These are phyloP conservation scores for Danaus melanippus DNA, from an alignment of 1,140 invertebrate species.

Conservation along the genomic window DNA sequence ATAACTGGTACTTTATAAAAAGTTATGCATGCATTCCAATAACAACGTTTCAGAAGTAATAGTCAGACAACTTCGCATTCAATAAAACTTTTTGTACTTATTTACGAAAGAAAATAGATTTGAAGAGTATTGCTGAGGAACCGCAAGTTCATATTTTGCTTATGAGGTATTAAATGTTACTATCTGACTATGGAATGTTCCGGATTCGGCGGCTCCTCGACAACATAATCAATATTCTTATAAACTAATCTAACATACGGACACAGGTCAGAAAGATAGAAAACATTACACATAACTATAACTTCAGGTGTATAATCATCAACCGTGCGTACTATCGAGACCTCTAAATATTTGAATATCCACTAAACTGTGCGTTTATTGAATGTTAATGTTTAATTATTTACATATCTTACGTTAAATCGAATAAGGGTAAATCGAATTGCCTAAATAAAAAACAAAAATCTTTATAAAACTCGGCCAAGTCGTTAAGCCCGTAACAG, in stretches of 20 bases:
- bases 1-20: conserved; percentile 36
- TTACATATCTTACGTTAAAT: conserved; percentile 42
- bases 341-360: conserved; percentile 65
- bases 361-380: conserved; percentile 71
- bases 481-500: conserved; percentile 25
- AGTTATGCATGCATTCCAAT: conserved; percentile 15
- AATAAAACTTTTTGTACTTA: conserved; percentile 38
- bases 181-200: neutral
- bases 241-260: conserved; percentile 52
- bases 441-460: conserved; percentile 39
- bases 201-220: conserved; percentile 7
- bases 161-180: neutral
- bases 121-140: conserved; percentile 26
- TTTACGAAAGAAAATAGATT: conserved; percentile 40
- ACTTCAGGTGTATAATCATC: conserved; percentile 45
- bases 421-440: conserved; percentile 36
- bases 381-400: conserved; percentile 51
- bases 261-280: conserved; percentile 49
- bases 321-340: conserved; percentile 60
- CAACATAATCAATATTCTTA: conserved; percentile 29
- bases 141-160: neutral
- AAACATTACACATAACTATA: conserved; percentile 52
- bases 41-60: conserved; percentile 40
- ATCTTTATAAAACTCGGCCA: conserved; percentile 30
- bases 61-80: conserved; percentile 34